phyloP scores from a whole-genome alignment of 2,113 vertebrate genomes.

The Poeciliopsis turrubarensis region DNA sequence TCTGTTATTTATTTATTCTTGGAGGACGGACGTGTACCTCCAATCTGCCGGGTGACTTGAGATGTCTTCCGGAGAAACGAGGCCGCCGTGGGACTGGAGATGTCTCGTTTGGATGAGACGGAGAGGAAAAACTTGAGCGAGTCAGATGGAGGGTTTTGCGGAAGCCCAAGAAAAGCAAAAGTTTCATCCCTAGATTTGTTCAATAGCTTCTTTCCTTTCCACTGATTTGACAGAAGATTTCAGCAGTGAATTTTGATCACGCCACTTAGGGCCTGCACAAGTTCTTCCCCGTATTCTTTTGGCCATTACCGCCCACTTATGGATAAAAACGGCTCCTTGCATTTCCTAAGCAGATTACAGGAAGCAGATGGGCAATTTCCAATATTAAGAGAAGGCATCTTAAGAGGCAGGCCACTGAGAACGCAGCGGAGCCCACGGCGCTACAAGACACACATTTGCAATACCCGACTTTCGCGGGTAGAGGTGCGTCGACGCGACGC shows the following conservation, averaged over 20 bases:
- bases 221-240: background rate
- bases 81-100: slow-evolving; percentile 64
- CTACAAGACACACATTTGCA: background rate
- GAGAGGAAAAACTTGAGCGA: background rate
- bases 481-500: background rate
- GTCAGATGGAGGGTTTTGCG: background rate
- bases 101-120: slow-evolving; percentile 49
- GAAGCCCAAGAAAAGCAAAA: background rate
- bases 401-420: background rate
- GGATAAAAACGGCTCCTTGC: background rate
- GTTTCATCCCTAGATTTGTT: background rate
- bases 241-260: background rate
- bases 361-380: background rate
- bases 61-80: slow-evolving; percentile 74
- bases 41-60: slow-evolving; percentile 64
- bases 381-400: background rate
- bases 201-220: background rate
- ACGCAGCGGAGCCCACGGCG: too few relatives aligned
- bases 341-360: background rate
- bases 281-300: background rate
- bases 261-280: background rate
- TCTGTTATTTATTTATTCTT: slow-evolving; percentile 55
- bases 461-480: background rate
- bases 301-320: background rate
- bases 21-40: slow-evolving; percentile 54